Evolutionary conservation across 2,797 vertebrate genomes (phyloP).

Genomic region (Helicolenus hilgendorfi): DNA sequence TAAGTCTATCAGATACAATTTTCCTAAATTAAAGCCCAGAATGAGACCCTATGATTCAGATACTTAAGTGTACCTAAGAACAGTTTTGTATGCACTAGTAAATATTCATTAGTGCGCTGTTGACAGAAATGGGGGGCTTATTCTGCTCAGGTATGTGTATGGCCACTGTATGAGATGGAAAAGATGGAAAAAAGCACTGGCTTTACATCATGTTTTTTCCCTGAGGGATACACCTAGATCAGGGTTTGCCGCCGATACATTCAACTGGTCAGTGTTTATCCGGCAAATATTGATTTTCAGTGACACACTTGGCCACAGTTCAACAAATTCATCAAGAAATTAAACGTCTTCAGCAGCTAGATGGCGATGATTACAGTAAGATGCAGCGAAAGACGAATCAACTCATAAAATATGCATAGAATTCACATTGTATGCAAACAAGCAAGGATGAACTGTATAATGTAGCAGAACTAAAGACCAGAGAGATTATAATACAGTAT

Average conservation of each 20-base stretch:
- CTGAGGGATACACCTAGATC: neutral
- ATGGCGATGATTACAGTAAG: neutral
- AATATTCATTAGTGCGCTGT: constrained; percentile 6
- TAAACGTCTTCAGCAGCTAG: neutral
- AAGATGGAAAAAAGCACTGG: neutral
- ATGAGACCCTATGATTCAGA: neutral
- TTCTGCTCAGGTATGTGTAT: constrained; percentile 10
- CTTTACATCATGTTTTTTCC: neutral
- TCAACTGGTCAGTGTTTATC: neutral
- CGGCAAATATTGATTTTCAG: neutral
- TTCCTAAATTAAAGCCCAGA: neutral
- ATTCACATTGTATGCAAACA: neutral
- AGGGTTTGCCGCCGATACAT: neutral
- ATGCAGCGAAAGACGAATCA: neutral
- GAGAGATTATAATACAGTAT: neutral
- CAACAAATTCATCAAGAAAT: neutral
- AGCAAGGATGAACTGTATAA: neutral
- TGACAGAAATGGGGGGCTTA: constrained; percentile 1
- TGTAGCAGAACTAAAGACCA: neutral
- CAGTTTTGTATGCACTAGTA: neutral
- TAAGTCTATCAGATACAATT: neutral
- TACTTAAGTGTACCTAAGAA: neutral
- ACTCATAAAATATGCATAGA: neutral
- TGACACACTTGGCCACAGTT: constrained; percentile 3
- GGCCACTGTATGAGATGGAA: neutral